Conservation (phyloP, 1,140 invertebrate species). For the Drosophila tsacasi region DNA sequence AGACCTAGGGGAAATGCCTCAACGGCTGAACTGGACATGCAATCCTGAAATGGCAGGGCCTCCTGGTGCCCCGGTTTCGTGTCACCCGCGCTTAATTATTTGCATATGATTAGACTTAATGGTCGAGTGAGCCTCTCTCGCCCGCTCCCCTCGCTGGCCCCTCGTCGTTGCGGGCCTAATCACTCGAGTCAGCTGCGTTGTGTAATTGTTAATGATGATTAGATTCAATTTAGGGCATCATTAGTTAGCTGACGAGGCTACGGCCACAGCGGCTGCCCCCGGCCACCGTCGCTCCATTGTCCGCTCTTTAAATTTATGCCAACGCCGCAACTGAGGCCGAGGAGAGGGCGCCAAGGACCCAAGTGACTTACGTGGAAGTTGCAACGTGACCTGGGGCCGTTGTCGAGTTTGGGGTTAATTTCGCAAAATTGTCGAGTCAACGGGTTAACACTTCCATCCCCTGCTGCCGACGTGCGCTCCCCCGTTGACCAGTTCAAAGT, state of each 20-base stretch:
- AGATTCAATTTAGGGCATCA: conserved; percentile 85
- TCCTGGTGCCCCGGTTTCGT: conserved; percentile 27
- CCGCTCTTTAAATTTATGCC: conserved; percentile 79
- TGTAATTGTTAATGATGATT: conserved; percentile 85
- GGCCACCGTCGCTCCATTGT: conserved; percentile 32
- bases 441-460: conserved; percentile 42
- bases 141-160: not conserved
- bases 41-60: conserved; percentile 2
- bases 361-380: conserved; percentile 76
- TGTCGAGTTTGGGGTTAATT: conserved; percentile 78
- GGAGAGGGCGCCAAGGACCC: conserved; percentile 39
- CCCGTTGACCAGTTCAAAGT: conserved; percentile 73
- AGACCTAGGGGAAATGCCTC: conserved; percentile 78
- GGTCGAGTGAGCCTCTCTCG: conserved; percentile 57
- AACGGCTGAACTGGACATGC: conserved; percentile 44
- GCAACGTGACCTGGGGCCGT: conserved; percentile 80
- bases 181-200: conserved; percentile 69
- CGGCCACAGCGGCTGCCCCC: conserved; percentile 16
- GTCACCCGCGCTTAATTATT: conserved; percentile 83
- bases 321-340: conserved; percentile 58
- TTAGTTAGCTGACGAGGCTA: conserved; percentile 79
- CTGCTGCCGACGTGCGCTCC: not conserved
- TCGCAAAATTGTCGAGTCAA: conserved; percentile 83
- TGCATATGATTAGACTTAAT: conserved; percentile 84
- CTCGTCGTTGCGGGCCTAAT: conserved; percentile 42